Conservation (phyloP, 2,113 vertebrate species). For the Indri indri region DNA sequence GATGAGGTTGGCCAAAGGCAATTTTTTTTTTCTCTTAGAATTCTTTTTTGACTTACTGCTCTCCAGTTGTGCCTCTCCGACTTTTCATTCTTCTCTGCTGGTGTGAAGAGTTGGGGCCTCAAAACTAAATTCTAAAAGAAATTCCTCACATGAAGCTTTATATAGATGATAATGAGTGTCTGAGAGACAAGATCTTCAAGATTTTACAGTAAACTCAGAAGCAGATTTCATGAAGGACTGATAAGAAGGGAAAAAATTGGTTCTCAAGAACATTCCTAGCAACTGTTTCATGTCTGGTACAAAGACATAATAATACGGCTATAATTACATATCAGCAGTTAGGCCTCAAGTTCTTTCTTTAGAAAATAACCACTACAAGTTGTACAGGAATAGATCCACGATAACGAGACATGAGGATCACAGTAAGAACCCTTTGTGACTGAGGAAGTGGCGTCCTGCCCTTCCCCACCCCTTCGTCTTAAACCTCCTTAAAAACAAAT, state of each 20-base stretch:
- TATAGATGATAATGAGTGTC: neutral
- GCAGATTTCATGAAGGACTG: neutral
- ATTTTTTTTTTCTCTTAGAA: neutral
- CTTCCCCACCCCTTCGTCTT: neutral
- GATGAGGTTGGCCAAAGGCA: neutral
- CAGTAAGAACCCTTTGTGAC: neutral
- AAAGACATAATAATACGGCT: constrained; percentile 14
- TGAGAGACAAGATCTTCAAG: constrained; percentile 17
- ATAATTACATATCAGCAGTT: constrained; percentile 63
- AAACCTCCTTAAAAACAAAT: neutral
- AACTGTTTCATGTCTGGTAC: neutral
- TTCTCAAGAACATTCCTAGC: constrained; percentile 37
- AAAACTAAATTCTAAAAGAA: constrained; percentile 14
- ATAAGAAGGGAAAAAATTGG: neutral
- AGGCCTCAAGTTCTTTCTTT: constrained; percentile 58
- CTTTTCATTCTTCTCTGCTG: constrained; percentile 3
- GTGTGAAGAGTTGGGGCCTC: neutral
- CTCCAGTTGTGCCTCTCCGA: neutral
- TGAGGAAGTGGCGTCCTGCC: neutral
- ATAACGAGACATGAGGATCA: constrained; percentile 46
- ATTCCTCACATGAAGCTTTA: neutral
- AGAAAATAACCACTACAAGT: constrained; percentile 64
- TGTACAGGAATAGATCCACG: constrained; percentile 59
- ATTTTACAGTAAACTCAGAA: neutral
- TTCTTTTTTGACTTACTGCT: neutral